Evolutionary conservation across 2,113 vertebrate species (phyloP).

Genomic region (zebrafish (Danio rerio)): GRCz12tu NC_133184.1:39657501-39658000

Average conservation of each 20-base stretch:
- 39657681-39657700: slow-evolving; percentile 66
- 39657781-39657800: neutral
- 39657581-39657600: slow-evolving; percentile 52
- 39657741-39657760: neutral
- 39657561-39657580: slow-evolving; percentile 6
- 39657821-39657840: neutral
- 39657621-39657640: slow-evolving; percentile 58
- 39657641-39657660: slow-evolving; percentile 71
- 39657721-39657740: slow-evolving; percentile 62
- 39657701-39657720: slow-evolving; percentile 65
- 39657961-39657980: neutral
- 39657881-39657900: neutral
- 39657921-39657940: neutral
- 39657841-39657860: neutral
- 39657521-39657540: slow-evolving; percentile 31
- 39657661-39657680: slow-evolving; percentile 64
- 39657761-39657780: slow-evolving; percentile 8
- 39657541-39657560: slow-evolving; percentile 9
- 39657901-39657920: neutral
- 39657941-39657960: neutral
- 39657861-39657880: slow-evolving; percentile 9
- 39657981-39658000: neutral
- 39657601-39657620: slow-evolving; percentile 68
- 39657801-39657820: slow-evolving; percentile 9
- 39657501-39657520: slow-evolving; percentile 38